phyloP scores from a whole-genome alignment of 2,797 vertebrate genomes.

The Ciconia nigra region DNA sequence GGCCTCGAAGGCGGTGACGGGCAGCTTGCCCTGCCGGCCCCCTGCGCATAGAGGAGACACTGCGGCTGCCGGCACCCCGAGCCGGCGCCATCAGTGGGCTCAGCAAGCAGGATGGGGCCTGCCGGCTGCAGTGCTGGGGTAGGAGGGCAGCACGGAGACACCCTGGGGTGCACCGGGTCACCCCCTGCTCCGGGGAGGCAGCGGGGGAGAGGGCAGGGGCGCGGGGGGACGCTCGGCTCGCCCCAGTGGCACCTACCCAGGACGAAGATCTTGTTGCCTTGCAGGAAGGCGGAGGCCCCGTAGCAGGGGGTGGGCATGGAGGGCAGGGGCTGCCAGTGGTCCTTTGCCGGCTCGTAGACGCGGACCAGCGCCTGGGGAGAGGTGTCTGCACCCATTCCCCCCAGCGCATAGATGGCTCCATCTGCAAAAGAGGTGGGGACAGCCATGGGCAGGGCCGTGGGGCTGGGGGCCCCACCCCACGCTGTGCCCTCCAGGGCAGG shows the following conservation, averaged over 20 bases:
- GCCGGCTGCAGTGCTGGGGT: neutral
- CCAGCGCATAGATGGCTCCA: conserved; percentile 88
- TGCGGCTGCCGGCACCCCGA: neutral
- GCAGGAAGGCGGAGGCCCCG: conserved; percentile 87
- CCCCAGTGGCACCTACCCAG: conserved; percentile 80
- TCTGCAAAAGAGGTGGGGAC: conserved; percentile 75
- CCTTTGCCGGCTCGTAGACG: conserved; percentile 87
- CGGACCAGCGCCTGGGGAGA: conserved; percentile 90
- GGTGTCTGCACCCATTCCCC: conserved; percentile 93
- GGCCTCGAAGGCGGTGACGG: conserved; percentile 93
- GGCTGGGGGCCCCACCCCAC: neutral
- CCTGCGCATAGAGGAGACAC: conserved; percentile 73
- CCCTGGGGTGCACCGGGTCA: neutral
- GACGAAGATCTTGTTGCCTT: conserved; percentile 90
- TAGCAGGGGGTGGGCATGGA: conserved; percentile 97
- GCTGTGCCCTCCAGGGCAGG: neutral
- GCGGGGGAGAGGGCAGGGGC: neutral
- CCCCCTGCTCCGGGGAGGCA: neutral
- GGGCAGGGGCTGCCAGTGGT: conserved; percentile 88
- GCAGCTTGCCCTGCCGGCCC: conserved; percentile 95
- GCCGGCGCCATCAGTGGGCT: neutral
- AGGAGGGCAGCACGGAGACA: neutral
- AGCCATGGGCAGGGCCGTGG: rapidly evolving
- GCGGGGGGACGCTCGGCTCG: rapidly evolving
- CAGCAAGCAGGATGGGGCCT: neutral